Base-by-base conservation (phyloP, 92 coral and sea anemone genomes). In the Diadumene lineata region DNA sequence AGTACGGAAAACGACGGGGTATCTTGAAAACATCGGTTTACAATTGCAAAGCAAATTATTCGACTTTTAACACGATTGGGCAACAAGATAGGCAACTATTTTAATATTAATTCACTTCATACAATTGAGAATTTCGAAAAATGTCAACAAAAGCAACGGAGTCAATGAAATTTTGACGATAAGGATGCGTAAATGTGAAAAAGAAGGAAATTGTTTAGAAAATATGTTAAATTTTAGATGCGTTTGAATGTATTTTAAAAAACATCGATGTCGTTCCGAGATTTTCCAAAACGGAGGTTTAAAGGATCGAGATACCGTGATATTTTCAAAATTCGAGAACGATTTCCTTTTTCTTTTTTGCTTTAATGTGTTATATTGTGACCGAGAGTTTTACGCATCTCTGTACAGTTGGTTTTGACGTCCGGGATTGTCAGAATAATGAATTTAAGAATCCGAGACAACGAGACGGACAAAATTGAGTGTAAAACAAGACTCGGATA, bases 21-120 rank as follows among this genome's bases (percentile, higher is more conserved):
- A 21, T 1, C 28, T 22, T 31, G 2, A 58, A 58, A 7, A 53
- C 60, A 53, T 53, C 60, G 60, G 2, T 13, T 2, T 6, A 4
- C n/a, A 53, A 4, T 3, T 53, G 6, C 19, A 4, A 53, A 53
- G 24, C 4, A 53, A 53, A 53, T 15, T 2, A 21, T 16, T 9
- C 19, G n/a, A 53, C 4, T 53, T 53, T 21, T 21, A 15, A 53
- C 6, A 23, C 60, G 60, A 53, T 53, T 53, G 60, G 60, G 48
- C 13, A 38, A 4, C 48, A 4, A 38, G 48, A 38, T 38, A 6
- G 13, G 60, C 25, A 53, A 58, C 64, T 1, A 23, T 58, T 26
- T 58, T 58, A 58, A 58, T 58, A 58, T 58, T 58, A 58, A 58
- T 58, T 58, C 28, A 24, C 64, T 24, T 21, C 28, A 7, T 58